A percentile compares a stretch with the other conserved stretches of the same genome.
These are phyloP conservation scores for Sanderia malayensis DNA, from an alignment of 30 jellyfish, hydroid and myxozoan species.

Conservation along the genomic window DNA sequence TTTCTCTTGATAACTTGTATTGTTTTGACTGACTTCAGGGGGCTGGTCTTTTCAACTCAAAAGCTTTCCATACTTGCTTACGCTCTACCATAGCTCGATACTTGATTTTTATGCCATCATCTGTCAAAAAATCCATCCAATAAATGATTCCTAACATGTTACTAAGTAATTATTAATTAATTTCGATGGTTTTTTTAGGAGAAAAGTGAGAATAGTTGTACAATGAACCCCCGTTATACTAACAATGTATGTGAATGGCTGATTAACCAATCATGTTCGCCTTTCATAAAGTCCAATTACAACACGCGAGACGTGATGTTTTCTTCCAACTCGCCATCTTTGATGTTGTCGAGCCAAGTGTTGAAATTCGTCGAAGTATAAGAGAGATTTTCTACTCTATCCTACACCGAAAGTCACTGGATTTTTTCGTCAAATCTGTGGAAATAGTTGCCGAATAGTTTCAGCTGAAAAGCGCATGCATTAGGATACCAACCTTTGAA, in stretches of 20 bases:
- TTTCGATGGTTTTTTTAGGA: too few species aligned
- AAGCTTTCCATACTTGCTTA: too few species aligned
- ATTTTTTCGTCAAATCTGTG: conserved; percentile 28
- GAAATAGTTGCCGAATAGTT: conserved; percentile 30
- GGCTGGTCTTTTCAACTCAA: too few species aligned
- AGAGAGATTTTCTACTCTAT: background rate
- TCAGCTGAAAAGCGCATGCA: conserved; percentile 32
- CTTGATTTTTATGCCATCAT: too few species aligned
- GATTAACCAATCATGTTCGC: conserved; percentile 47
- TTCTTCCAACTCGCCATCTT: conserved; percentile 57
- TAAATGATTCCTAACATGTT: too few species aligned
- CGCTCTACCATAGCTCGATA: too few species aligned
- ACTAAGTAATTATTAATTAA: too few species aligned
- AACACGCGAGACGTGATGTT: conserved; percentile 42
- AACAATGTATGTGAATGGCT: conserved; percentile 18
- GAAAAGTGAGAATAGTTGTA: too few species aligned
- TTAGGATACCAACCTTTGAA: background rate
- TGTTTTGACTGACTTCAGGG: too few species aligned
- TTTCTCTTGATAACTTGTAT: too few species aligned
- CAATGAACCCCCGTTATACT: background rate
- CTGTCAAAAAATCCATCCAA: too few species aligned
- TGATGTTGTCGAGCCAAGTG: conserved; percentile 2
- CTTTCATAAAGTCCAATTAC: conserved; percentile 24
- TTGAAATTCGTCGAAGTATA: conserved; percentile 1
- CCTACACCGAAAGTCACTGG: background rate